Base-by-base conservation (phyloP, 1,140 invertebrate species). In the Neodiprion virginianus region DNA sequence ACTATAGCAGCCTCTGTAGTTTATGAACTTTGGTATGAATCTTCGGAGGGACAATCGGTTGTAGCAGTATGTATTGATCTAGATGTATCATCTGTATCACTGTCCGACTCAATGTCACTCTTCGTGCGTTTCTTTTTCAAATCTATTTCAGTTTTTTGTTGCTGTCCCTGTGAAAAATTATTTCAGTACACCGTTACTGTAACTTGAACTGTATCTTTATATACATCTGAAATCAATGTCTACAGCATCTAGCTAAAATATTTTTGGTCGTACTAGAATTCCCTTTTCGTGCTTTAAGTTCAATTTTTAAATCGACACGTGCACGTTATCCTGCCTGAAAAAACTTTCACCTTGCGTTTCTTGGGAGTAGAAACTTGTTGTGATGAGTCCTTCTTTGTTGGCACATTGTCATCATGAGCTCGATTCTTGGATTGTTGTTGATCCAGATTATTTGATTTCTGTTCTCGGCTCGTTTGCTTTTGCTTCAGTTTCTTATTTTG, bases 401-500 rank as follows among this genome's bases (percentile, higher is more conserved):
- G 53, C 8, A 17, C 53, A 7, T 12, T 8, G n/a, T 61, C 53
- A 5, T 61, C n/a, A 12, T 61, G 4, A 61, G 53, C 53, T 4
- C 3, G 3, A 2, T 14, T 61, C 53, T 61, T 61, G 0, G 53
- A 61, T 61, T 61, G 53, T 17, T 61, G 53, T 8, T 61, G 53
- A 5, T 61, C n/a, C 4, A 5, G 53, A 61, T 5, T 61, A 40
- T 40, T 40, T 40, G 28, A 40, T 40, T 40, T 40, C 5, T 40
- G 28, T 40, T 40, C 28, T 61, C n/a, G 11, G 11, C 53, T 61
- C n/a, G 11, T 12, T 61, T 61, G 11, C n/a, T 17, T 61, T 17
- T 61, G 53, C 4, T 61, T 61, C 49, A 69, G 65, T 65, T 72
- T 76, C 72, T 77, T 82, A 23, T 78, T 70, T 10, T 14, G 71